A percentile compares a stretch with the other conserved stretches of the same genome.
Evolutionary conservation across 92 coral and sea anemone genomes (phyloP).

Genomic region (Porites cylindrica): DNA sequence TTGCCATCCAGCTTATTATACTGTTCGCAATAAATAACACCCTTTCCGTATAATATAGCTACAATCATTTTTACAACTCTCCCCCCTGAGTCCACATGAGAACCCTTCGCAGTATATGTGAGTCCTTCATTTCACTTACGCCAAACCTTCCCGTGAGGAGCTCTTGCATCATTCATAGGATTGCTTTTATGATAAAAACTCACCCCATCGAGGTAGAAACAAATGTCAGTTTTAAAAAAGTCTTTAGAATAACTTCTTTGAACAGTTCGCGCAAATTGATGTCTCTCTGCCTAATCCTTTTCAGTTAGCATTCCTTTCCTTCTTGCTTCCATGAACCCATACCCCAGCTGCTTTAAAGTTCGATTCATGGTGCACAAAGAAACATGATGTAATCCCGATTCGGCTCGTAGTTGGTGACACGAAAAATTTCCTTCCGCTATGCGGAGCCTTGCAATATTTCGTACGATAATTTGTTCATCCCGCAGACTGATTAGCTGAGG

Average conservation of each 20-base stretch:
- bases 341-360: neutral
- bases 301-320: neutral
- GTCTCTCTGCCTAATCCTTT: neutral
- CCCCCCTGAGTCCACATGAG: neutral
- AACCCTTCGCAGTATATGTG: neutral
- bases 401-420: neutral
- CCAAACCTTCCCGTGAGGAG: neutral
- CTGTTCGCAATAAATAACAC: constrained; percentile 24
- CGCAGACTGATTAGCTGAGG: neutral
- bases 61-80: neutral
- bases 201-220: neutral
- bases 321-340: neutral
- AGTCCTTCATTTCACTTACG: neutral
- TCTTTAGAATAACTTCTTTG: neutral
- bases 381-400: neutral
- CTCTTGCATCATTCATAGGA: neutral
- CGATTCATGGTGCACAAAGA: neutral
- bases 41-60: constrained; percentile 6
- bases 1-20: constrained; percentile 40
- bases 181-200: neutral
- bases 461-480: neutral
- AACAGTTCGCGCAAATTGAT: neutral
- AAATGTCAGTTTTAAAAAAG: constrained; percentile 2
- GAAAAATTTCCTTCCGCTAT: neutral
- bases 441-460: neutral